These are phyloP conservation scores for Dolichoris vasculosae DNA, from an alignment of 1,140 invertebrate species.

Conservation along the genomic window DNA sequence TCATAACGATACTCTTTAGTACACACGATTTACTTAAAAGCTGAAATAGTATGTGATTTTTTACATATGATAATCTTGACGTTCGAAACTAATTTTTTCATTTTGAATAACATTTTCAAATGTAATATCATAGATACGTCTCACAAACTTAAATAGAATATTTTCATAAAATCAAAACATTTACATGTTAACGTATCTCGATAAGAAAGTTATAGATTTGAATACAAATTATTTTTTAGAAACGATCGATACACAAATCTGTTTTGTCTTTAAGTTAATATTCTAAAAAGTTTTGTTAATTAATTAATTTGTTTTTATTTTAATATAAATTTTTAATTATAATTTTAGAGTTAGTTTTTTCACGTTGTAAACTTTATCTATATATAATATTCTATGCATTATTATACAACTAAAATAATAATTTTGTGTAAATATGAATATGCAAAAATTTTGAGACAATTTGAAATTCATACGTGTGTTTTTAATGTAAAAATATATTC, in stretches of 20 bases:
- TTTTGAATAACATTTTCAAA: neutral
- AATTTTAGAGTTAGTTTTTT: too few species aligned
- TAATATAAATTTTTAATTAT: neutral
- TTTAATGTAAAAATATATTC: neutral
- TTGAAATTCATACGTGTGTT: neutral
- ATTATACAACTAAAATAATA: neutral
- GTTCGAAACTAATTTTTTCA: neutral
- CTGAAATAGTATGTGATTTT: neutral
- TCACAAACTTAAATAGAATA: neutral
- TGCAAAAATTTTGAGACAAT: neutral
- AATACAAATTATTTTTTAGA: neutral
- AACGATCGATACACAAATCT: neutral
- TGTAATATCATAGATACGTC: neutral
- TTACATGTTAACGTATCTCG: neutral
- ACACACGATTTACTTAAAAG: neutral
- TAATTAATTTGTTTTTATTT: neutral
- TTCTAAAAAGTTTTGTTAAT: neutral
- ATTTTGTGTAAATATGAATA: neutral
- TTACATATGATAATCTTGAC: neutral
- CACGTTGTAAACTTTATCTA: too few species aligned
- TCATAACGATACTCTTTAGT: neutral
- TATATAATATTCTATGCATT: too few species aligned
- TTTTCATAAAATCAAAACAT: neutral
- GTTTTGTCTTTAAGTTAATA: neutral
- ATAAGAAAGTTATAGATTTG: neutral